Conservation (phyloP, 2,113 vertebrate genomes). For the Phalacrocorax pelagicus region DNA sequence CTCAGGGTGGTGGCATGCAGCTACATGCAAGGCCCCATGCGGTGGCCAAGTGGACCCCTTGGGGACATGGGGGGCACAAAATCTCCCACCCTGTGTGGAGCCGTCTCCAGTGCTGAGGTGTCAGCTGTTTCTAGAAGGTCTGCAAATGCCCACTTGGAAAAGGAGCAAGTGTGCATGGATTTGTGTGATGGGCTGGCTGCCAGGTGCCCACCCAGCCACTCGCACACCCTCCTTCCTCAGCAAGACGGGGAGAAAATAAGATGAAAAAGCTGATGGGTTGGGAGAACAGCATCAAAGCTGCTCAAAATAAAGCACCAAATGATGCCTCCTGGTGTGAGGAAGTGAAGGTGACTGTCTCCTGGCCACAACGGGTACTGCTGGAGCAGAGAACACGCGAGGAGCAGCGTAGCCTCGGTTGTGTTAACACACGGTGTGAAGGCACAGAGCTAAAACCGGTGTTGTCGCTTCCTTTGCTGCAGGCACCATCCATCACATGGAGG, state of each 20-base stretch:
- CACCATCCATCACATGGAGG: background rate
- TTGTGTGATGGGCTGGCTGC: background rate
- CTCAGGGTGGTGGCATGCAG: background rate
- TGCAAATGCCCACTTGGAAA: background rate
- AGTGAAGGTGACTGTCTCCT: background rate
- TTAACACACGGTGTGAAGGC: background rate
- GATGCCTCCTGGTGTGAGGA: background rate
- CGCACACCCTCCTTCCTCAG: fast-evolving
- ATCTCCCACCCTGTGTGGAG: fast-evolving
- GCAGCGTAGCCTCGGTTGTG: background rate
- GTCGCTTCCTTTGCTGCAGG: background rate
- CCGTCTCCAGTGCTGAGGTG: fast-evolving
- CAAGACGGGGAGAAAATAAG: background rate
- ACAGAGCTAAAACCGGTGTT: background rate
- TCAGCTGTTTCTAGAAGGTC: background rate
- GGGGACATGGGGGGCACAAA: background rate
- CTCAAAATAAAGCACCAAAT: background rate
- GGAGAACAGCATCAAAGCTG: background rate
- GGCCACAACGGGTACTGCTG: background rate
- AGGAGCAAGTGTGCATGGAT: fast-evolving
- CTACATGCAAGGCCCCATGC: too few species aligned
- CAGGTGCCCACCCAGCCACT: background rate
- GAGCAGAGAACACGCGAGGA: background rate
- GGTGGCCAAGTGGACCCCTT: background rate
- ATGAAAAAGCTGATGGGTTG: background rate